Percentiles rank a stretch among this genome's conserved stretches.
Evolutionary conservation across 2,888 invertebrate genomes (phyloP).

Genomic region (Syritta pipiens): DNA sequence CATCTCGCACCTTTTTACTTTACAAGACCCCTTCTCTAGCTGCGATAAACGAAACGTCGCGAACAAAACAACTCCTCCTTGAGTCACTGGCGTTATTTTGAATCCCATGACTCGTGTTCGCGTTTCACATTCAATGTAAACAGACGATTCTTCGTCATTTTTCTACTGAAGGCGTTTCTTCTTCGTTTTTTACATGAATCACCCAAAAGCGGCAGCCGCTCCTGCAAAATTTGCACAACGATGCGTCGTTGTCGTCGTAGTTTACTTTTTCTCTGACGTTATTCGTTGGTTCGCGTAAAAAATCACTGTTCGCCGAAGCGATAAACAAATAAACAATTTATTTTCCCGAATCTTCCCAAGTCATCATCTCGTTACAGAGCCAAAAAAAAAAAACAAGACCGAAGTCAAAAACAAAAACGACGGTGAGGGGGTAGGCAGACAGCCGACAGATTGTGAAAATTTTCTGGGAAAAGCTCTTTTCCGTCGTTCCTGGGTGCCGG

Average conservation of each 20-base stretch:
- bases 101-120: slow-evolving; percentile 15
- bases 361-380: too few species aligned
- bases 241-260: too few species aligned
- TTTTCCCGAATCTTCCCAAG: background rate
- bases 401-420: too few species aligned
- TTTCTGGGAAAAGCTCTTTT: slow-evolving; percentile 16
- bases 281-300: too few species aligned
- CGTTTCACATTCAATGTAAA: slow-evolving; percentile 10
- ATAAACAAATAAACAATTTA: slow-evolving; percentile 11
- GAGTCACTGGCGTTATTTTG: slow-evolving; percentile 22
- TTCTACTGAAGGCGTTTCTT: background rate
- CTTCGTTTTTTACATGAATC: slow-evolving; percentile 25
- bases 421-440: too few species aligned
- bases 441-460: too few species aligned
- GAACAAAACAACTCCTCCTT: background rate
- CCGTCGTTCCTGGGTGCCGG: background rate
- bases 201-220: background rate
- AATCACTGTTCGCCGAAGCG: too few species aligned
- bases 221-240: slow-evolving; percentile 1
- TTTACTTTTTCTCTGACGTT: too few species aligned
- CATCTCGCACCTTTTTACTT: too few species aligned
- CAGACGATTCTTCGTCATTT: slow-evolving; percentile 49
- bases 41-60: too few species aligned
- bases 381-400: too few species aligned
- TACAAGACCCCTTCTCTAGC: too few species aligned